Percentiles rank a stretch among this genome's conserved stretches.
These are phyloP conservation scores for Gastracanthus pulcherrimus DNA, from an alignment of 2,888 invertebrate genomes.

Conservation along the genomic window DNA sequence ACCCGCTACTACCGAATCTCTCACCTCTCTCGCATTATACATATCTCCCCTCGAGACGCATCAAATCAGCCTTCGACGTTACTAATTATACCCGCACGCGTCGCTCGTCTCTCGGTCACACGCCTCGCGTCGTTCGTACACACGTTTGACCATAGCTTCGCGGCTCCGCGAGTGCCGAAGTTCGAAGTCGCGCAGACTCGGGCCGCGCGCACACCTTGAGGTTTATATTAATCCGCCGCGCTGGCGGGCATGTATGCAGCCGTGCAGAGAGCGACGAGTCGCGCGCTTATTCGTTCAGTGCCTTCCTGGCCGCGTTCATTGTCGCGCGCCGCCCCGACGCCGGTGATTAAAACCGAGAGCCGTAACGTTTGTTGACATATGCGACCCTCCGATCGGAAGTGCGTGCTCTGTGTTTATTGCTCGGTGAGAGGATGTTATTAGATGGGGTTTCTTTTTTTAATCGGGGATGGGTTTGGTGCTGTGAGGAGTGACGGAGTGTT, in stretches of 20 bases:
- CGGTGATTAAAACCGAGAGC: constrained; percentile 21
- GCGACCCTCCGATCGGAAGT: neutral
- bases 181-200: constrained; percentile 58
- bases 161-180: too few relatives aligned
- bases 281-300: constrained; percentile 67
- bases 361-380: neutral
- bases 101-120: constrained; percentile 48
- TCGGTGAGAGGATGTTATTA: too few relatives aligned
- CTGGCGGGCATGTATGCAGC: too few relatives aligned
- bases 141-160: too few relatives aligned
- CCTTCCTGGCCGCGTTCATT: constrained; percentile 63
- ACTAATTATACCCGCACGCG: constrained; percentile 74
- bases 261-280: constrained; percentile 62
- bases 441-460: too few relatives aligned
- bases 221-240: constrained; percentile 75
- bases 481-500: neutral
- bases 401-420: too few relatives aligned
- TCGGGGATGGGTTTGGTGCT: neutral
- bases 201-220: constrained; percentile 67
- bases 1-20: too few relatives aligned
- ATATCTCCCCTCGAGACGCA: too few relatives aligned
- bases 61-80: constrained; percentile 70
- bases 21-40: too few relatives aligned
- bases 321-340: constrained; percentile 25
- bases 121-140: too few relatives aligned